These are phyloP conservation scores for Stegostoma tigrinum DNA, from an alignment of 2,113 vertebrate species.

Conservation along the genomic window DNA sequence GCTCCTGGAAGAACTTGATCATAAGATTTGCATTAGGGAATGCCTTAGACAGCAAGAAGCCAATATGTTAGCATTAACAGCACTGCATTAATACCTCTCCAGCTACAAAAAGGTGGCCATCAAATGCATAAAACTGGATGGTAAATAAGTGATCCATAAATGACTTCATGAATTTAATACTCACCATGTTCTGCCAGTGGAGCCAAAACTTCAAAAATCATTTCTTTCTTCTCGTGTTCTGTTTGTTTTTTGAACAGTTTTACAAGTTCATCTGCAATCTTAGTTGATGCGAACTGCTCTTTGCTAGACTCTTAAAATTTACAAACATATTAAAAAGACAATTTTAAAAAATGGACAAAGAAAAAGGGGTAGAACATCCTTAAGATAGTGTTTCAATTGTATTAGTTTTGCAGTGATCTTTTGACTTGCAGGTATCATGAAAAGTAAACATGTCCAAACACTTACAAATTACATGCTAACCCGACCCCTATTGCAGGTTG, in stretches of 20 bases:
- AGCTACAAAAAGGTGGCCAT: neutral
- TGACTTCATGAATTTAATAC: slow-evolving; percentile 39
- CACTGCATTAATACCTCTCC: neutral
- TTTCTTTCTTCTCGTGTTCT: slow-evolving; percentile 95
- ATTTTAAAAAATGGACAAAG: slow-evolving; percentile 42
- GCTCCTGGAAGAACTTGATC: neutral
- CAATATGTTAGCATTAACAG: neutral
- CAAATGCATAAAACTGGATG: neutral
- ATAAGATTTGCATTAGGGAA: neutral
- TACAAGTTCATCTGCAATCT: slow-evolving; percentile 88
- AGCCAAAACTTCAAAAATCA: slow-evolving; percentile 97
- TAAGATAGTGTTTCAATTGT: neutral
- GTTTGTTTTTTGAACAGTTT: slow-evolving; percentile 89
- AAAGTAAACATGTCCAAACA: neutral
- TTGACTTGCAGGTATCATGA: neutral
- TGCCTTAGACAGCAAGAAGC: neutral
- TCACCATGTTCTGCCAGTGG: slow-evolving; percentile 94
- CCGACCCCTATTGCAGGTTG: too few relatives aligned
- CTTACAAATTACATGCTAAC: neutral
- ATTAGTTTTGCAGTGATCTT: neutral
- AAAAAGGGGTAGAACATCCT: slow-evolving; percentile 39
- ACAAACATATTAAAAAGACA: neutral
- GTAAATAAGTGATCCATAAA: neutral
- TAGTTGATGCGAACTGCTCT: slow-evolving; percentile 94
- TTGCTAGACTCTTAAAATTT: slow-evolving; percentile 83